These are phyloP conservation scores for Gonatopus flavifemur DNA, from an alignment of 1,140 invertebrate species.

Conservation along the genomic window DNA sequence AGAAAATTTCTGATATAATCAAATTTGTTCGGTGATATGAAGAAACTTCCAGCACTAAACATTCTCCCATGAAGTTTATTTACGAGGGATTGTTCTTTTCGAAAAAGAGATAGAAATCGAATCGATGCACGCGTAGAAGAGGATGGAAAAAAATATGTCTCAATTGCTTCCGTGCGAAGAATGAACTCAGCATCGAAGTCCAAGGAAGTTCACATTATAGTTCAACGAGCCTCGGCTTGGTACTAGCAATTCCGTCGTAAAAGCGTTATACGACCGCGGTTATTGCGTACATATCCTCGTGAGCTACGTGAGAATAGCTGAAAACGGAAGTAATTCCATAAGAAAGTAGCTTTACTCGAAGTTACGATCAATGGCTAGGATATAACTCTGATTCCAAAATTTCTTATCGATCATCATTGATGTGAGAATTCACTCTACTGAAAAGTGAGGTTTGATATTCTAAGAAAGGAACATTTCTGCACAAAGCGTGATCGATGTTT, in stretches of 20 bases:
- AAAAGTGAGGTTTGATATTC: slow-evolving; percentile 1
- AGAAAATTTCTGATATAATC: too few relatives aligned
- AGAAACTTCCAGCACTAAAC: too few relatives aligned
- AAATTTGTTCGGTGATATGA: too few relatives aligned
- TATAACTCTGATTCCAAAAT: not conserved
- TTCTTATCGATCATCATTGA: too few relatives aligned
- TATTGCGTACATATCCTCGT: slow-evolving; percentile 30
- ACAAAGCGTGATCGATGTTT: slow-evolving; percentile 29
- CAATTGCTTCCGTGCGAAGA: not conserved
- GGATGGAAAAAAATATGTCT: too few relatives aligned
- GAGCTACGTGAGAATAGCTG: slow-evolving; percentile 38
- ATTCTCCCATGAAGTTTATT: too few relatives aligned
- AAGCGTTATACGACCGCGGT: slow-evolving; percentile 43
- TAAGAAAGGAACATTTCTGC: slow-evolving; percentile 23
- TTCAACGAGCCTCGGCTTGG: slow-evolving; percentile 6
- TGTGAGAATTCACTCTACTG: not conserved
- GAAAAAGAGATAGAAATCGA: too few relatives aligned
- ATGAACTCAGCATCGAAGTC: slow-evolving; percentile 4
- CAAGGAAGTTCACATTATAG: not conserved
- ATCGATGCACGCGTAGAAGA: too few relatives aligned
- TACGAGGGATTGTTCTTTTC: too few relatives aligned
- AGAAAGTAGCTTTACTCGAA: slow-evolving; percentile 17
- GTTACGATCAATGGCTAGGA: not conserved
- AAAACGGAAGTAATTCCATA: slow-evolving; percentile 35
- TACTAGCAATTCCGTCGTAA: slow-evolving; percentile 32